phyloP scores from a whole-genome alignment of 2,797 vertebrate species.

The Cynodonichthys magdalenae region DNA sequence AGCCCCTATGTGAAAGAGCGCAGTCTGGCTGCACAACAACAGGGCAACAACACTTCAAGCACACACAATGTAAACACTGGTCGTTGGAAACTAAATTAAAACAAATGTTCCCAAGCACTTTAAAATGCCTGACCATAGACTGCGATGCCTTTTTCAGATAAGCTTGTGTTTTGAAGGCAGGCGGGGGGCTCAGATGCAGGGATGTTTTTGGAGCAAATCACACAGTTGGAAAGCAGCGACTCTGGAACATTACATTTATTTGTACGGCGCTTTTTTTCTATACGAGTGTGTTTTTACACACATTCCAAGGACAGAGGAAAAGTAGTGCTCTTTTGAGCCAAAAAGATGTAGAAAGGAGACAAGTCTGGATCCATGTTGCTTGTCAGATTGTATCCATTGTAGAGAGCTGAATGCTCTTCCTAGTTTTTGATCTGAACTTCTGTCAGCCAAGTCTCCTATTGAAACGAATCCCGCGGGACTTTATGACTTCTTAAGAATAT shows the following conservation, averaged over 20 bases:
- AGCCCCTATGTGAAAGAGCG: constrained; percentile 44
- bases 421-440: constrained; percentile 69
- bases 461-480: constrained; percentile 51
- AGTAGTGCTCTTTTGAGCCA: constrained; percentile 47
- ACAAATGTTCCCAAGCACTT: constrained; percentile 63
- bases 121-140: constrained; percentile 43
- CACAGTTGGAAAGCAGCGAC: constrained; percentile 57
- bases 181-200: constrained; percentile 16
- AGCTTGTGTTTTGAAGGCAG: constrained; percentile 33
- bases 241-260: constrained; percentile 55
- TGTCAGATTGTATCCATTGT: constrained; percentile 74
- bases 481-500: constrained; percentile 35
- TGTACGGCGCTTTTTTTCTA: constrained; percentile 47
- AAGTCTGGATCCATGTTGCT: constrained; percentile 69
- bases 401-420: constrained; percentile 55
- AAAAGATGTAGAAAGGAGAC: constrained; percentile 62
- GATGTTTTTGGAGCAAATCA: constrained; percentile 64
- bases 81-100: constrained; percentile 63
- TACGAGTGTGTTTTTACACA: constrained; percentile 56
- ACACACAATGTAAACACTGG: constrained; percentile 64
- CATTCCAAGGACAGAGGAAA: constrained; percentile 47
- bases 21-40: constrained; percentile 61
- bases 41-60: constrained; percentile 61
- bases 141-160: constrained; percentile 62
- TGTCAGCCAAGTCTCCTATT: constrained; percentile 54